Conservation (phyloP, 2,888 invertebrate species). For the Scelioninae gen. 1 region DNA sequence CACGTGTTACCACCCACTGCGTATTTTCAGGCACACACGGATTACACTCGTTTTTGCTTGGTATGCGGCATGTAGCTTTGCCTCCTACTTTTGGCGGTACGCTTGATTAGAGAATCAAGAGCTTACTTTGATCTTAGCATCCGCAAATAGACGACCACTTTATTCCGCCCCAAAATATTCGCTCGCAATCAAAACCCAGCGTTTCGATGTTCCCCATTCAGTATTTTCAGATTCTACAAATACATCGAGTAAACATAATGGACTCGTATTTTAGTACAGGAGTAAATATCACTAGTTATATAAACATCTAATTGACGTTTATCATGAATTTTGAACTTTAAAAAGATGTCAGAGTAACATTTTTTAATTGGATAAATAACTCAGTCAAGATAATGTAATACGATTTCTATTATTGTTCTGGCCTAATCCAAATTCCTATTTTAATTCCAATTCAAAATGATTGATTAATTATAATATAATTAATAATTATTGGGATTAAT, state of each 20-base stretch:
- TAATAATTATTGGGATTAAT: no score
- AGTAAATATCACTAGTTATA: no score
- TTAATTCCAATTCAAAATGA: no score
- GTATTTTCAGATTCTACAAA: not conserved
- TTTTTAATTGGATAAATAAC: no score
- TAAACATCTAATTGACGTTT: no score
- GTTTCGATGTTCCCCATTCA: not conserved
- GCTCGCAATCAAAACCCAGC: constrained; percentile 10
- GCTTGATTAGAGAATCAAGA: constrained; percentile 24
- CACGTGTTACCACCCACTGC: constrained; percentile 31
- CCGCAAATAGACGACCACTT: constrained; percentile 21
- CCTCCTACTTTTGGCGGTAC: not conserved
- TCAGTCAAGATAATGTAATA: no score
- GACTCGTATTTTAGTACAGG: no score
- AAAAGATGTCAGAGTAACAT: no score
- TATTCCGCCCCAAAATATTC: constrained; percentile 9
- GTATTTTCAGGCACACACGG: constrained; percentile 7
- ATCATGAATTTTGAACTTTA: no score
- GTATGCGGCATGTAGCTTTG: constrained; percentile 3
- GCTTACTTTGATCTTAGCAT: constrained; percentile 18
- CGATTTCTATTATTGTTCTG: no score
- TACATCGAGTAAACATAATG: not conserved
- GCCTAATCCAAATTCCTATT: no score
- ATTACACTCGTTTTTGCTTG: not conserved
- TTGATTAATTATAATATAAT: no score